Base-by-base conservation (phyloP, 2,888 invertebrate species). In the Hecatera dysodea region DNA sequence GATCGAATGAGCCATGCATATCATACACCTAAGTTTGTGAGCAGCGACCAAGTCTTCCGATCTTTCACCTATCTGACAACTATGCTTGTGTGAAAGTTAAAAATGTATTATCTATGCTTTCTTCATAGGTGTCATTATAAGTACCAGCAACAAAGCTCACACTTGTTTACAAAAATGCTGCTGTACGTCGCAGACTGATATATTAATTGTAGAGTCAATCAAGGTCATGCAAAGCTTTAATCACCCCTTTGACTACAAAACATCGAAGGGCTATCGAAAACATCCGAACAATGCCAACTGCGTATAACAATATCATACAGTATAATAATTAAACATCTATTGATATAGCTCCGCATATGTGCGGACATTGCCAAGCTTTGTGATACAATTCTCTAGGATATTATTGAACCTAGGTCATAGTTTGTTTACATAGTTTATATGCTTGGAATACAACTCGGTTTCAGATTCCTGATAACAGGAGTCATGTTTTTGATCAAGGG, bases 331-430 rank as follows among this genome's bases (percentile, higher is more conserved):
- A 64, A 64, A 55, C n/a, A 36, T 55, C 11, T 67, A 62, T 68
- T 52, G 52, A 44, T 64, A 64, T 64, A 57, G 39, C 56, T 57
- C n/a, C 39, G 52, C 72, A 70, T 74, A 78, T 72, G 65, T 56
- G 57, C 24, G 59, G 50, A 70, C 56, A 72, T 70, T 81, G 84
- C 81, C 84, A 84, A 84, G 67, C 19, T 50, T 44, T 52, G 67
- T 56, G 57, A 60, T 72, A 81, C 66, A 19, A 65, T 76, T 73
- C 46, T 67, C 44, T 81, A 72, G 57, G 62, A 71, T 81, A 84
- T 78, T 67, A 83, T 75, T 78, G 82, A 84, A 69, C 82, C 75
- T 84, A 84, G 82, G 80, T 82, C 80, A 84, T 72, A 78, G 82
- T 70, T 69, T 77, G 78, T 78, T 74, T 83, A 81, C 67, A 70